A percentile compares a stretch with the other conserved stretches of the same genome.
phyloP scores from a whole-genome alignment of 1,140 invertebrate species.

The Bombus impatiens region DNA sequence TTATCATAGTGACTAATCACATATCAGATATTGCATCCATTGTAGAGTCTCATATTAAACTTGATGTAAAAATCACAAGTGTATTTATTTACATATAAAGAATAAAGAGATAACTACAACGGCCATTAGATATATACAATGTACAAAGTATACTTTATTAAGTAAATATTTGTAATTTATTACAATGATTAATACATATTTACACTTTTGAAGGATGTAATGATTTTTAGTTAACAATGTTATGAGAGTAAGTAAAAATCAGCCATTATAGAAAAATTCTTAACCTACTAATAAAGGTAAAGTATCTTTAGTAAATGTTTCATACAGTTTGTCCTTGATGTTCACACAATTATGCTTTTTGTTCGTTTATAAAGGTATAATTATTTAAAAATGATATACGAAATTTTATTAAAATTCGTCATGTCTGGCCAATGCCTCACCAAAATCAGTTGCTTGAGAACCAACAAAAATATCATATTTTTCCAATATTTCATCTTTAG shows the following conservation, averaged over 20 bases:
- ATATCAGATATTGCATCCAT: not conserved
- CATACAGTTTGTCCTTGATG: conserved; percentile 16
- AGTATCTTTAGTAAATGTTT: conserved; percentile 49
- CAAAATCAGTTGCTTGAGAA: conserved; percentile 99
- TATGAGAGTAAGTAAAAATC: conserved; percentile 36
- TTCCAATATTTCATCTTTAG: conserved; percentile 95
- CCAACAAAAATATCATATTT: conserved; percentile 99
- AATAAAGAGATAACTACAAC: not conserved
- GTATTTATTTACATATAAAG: not conserved
- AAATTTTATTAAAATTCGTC: conserved; percentile 91
- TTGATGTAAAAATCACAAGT: not conserved
- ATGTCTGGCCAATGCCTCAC: conserved; percentile 95
- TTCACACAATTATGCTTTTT: conserved; percentile 18
- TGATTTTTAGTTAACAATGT: conserved; percentile 17
- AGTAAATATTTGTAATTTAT: conserved; percentile 47
- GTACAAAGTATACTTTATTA: not conserved
- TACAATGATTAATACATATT: conserved; percentile 47
- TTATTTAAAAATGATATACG: conserved; percentile 18
- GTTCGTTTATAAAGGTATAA: conserved; percentile 30
- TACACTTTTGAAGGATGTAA: conserved; percentile 52
- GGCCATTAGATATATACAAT: not conserved
- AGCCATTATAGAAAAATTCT: conserved; percentile 51
- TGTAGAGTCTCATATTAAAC: not conserved
- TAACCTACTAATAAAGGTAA: conserved; percentile 39
- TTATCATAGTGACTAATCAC: not conserved